Base-by-base conservation (phyloP, 2,888 invertebrate genomes). In the Drosophila nr. medialis region DNA sequence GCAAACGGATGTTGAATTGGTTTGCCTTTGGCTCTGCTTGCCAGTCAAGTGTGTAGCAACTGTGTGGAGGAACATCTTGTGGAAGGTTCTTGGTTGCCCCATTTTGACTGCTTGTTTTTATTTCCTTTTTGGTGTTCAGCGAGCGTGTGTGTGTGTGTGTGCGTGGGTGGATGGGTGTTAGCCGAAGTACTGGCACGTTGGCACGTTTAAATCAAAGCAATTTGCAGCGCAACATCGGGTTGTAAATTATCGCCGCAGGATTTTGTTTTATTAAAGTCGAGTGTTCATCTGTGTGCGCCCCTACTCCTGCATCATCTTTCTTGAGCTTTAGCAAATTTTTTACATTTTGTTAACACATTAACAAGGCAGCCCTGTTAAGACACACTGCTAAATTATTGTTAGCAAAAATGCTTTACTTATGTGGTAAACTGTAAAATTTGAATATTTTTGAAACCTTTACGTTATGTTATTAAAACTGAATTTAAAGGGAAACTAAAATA, bases 201-300 rank as follows among this genome's bases (percentile, higher is more conserved):
- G 86, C 83, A 81, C 77, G 86, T 80, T 86, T 89, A 89, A 89
- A 87, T 89, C 88, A 88, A 89, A 89, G 89, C 89, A 89, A 89
- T 89, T 89, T 89, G 89, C 85, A 77, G 83, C 78, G 80, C 78
- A 80, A 78, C 85, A 84, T 87, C 84, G 88, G 82, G 83, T 74
- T 85, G 88, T 89, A 89, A 89, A 89, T 89, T 89, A 89, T 89
- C 85, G 89, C 89, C 85, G 71, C 81, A 89, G 89, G 85, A 89
- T 89, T 87, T 84, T 87, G 86, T 88, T 88, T 86, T 87, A 87
- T 87, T 87, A 88, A 87, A 84, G 88, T 77, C 61, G 60, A 77
- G 82, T 79, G 82, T 74, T 70, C 73, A 56, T 56, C 48, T 53
- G 72, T 62, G 77, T 68, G 59, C 64, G 32, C 34, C 60, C 58